Percentiles rank a stretch among this genome's conserved stretches.
These are phyloP conservation scores for Drosophila anomelani DNA, from an alignment of 2,888 invertebrate species.

Conservation along the genomic window DNA sequence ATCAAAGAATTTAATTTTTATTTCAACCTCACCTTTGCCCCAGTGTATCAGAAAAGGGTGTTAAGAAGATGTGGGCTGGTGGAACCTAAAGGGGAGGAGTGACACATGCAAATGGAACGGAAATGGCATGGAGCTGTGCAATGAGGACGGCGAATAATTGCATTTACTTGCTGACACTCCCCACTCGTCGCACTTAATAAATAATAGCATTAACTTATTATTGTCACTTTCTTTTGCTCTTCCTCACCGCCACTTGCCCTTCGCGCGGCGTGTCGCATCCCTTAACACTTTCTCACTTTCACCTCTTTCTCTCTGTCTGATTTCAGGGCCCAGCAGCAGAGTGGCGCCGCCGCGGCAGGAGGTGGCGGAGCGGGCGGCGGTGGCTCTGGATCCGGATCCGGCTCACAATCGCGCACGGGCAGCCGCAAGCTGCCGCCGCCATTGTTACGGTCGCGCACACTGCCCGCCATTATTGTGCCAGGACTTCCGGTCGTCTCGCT, in stretches of 20 bases:
- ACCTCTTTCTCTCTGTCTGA: constrained; percentile 1
- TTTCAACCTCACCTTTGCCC: not conserved
- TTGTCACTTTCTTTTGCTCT: constrained; percentile 34
- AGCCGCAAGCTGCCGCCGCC: constrained; percentile 88
- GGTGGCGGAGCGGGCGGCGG: constrained; percentile 19
- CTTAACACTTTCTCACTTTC: constrained; percentile 9
- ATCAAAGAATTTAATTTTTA: not conserved
- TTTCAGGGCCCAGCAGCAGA: constrained; percentile 86
- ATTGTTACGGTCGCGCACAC: constrained; percentile 92
- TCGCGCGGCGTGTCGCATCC: not conserved
- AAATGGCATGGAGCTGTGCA: constrained; percentile 49
- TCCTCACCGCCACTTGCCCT: not conserved
- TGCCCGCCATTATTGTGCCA: constrained; percentile 94
- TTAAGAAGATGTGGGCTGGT: not conserved
- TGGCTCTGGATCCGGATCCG: constrained; percentile 65
- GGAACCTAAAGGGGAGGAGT: not conserved
- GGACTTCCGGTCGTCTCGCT: constrained; percentile 92
- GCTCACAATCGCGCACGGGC: constrained; percentile 82
- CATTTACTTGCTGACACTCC: constrained; percentile 56
- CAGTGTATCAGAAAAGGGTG: constrained; percentile 2
- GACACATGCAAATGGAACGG: constrained; percentile 55
- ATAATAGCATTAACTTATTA: constrained; percentile 73
- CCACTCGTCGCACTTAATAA: constrained; percentile 52
- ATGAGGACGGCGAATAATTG: constrained; percentile 58
- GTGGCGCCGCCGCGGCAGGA: constrained; percentile 83